Evolutionary conservation across 2,888 invertebrate genomes (phyloP).

Genomic region (Aphidoletes aphidimyza): DNA sequence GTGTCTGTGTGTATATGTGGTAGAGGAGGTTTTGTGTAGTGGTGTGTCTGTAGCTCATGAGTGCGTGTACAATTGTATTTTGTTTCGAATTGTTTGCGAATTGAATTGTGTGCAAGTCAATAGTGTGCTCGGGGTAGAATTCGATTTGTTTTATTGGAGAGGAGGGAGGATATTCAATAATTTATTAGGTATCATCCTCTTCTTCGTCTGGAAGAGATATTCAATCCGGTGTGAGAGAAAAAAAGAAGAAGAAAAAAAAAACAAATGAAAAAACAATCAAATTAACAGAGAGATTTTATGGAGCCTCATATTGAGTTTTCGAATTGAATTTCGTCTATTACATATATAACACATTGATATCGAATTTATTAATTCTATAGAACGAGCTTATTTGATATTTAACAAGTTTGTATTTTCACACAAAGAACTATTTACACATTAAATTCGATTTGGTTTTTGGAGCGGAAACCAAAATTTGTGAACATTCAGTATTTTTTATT

Average conservation of each 20-base stretch:
- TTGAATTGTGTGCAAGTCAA: background rate
- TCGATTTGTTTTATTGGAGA: conserved; percentile 32
- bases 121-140: conserved; percentile 45
- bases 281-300: background rate
- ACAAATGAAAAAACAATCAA: background rate
- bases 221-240: background rate
- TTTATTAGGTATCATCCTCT: conserved; percentile 51
- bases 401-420: background rate
- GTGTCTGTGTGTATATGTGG: background rate
- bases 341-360: background rate
- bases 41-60: background rate
- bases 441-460: too few species aligned
- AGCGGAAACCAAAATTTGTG: too few species aligned
- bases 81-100: background rate
- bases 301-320: background rate
- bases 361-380: background rate
- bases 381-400: conserved; percentile 12
- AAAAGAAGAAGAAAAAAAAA: background rate
- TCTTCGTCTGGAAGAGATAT: conserved; percentile 51
- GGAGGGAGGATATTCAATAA: background rate
- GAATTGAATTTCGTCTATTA: background rate
- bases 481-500: too few species aligned
- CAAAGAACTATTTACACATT: too few species aligned
- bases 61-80: conserved; percentile 20
- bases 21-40: background rate